phyloP scores from a whole-genome alignment of 2,113 vertebrate species.

The Stomatorhinus ivindoensis region DNA sequence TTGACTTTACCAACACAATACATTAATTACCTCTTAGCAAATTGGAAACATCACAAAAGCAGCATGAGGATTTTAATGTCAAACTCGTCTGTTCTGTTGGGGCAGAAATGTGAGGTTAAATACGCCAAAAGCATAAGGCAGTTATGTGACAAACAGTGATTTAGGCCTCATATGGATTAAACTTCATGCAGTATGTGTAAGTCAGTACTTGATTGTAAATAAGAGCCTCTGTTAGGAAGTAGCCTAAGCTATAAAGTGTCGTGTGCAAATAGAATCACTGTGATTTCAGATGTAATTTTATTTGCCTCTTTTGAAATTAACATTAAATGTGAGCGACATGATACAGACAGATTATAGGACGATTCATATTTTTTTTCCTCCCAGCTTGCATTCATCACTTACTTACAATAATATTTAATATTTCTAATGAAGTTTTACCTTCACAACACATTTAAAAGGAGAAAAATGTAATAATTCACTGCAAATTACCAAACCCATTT shows the following conservation, averaged over 20 bases:
- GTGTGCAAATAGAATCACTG: not conserved
- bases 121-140: not conserved
- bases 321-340: not conserved
- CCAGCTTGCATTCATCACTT: not conserved
- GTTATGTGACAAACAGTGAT: not conserved
- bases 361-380: not conserved
- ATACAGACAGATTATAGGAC: not conserved
- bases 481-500: constrained; percentile 1
- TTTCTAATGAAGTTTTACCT: not conserved
- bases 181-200: not conserved
- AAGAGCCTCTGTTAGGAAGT: not conserved
- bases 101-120: not conserved
- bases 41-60: not conserved
- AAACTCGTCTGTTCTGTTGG: not conserved
- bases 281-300: not conserved
- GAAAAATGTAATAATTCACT: not conserved
- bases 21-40: not conserved
- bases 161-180: not conserved
- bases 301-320: not conserved
- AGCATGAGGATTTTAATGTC: not conserved
- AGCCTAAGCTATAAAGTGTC: not conserved
- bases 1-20: not conserved
- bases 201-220: not conserved
- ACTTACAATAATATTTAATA: constrained; percentile 1
- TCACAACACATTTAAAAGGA: not conserved